A percentile compares a stretch with the other conserved stretches of the same genome.
Conservation (phyloP, 2,797 vertebrate species). For the Apogon hyalosoma region DNA sequence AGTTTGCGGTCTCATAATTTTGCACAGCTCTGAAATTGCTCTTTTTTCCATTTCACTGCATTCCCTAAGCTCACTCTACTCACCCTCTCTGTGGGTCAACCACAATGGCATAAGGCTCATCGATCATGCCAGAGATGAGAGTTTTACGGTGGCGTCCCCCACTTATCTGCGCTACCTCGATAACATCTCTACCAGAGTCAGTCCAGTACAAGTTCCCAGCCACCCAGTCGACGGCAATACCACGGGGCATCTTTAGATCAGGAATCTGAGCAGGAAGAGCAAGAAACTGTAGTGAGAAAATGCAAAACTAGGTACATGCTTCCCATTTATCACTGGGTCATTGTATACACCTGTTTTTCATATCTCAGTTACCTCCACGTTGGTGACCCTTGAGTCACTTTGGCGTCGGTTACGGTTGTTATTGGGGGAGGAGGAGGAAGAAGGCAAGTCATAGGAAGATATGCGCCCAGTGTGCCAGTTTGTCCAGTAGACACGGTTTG, state of each 20-base stretch:
- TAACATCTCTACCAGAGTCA: slow-evolving; percentile 94
- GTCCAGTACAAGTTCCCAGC: slow-evolving; percentile 98
- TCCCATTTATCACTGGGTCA: neutral
- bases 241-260: slow-evolving; percentile 92
- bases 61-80: neutral
- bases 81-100: slow-evolving; percentile 94
- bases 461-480: slow-evolving; percentile 97
- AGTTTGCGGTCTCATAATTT: neutral
- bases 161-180: slow-evolving; percentile 96
- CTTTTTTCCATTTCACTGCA: neutral
- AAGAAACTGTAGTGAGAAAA: neutral
- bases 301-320: neutral
- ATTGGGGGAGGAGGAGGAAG: slow-evolving; percentile 84
- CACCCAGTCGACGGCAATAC: slow-evolving; percentile 97
- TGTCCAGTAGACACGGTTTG: slow-evolving; percentile 96
- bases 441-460: slow-evolving; percentile 91
- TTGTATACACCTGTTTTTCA: slow-evolving; percentile 42
- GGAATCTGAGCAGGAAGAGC: slow-evolving; percentile 85
- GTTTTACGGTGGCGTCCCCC: slow-evolving; percentile 96
- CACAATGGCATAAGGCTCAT: slow-evolving; percentile 95
- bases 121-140: slow-evolving; percentile 96
- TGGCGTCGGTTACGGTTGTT: slow-evolving; percentile 90
- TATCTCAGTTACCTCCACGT: slow-evolving; percentile 87
- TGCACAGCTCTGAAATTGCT: neutral
- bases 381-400: slow-evolving; percentile 88